phyloP scores from a whole-genome alignment of 2,797 vertebrate genomes.

The Mormyrops boulengeri region DNA sequence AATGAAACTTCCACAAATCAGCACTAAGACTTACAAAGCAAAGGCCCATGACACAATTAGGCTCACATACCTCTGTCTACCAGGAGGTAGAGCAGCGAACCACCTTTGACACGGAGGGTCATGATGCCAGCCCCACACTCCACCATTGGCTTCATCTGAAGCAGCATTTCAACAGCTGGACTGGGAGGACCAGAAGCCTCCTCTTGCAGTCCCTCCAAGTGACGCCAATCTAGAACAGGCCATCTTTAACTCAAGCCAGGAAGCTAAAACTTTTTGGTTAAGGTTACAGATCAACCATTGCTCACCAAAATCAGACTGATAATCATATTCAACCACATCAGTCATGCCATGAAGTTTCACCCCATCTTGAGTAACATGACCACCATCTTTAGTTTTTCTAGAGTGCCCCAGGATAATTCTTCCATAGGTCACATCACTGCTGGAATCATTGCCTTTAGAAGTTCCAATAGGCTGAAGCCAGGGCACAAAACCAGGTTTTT shows the following conservation, averaged over 20 bases:
- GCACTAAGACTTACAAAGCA: background rate
- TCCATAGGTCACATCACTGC: constrained; percentile 31
- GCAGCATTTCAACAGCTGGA: constrained; percentile 39
- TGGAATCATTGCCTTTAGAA: background rate
- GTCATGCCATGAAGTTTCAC: background rate
- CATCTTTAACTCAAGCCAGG: background rate
- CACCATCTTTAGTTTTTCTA: background rate
- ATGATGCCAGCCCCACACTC: constrained; percentile 56
- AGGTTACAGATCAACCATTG: background rate
- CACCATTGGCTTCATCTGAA: constrained; percentile 55
- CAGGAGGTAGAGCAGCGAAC: constrained; percentile 40
- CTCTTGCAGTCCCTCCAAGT: constrained; percentile 5
- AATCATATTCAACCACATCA: constrained; percentile 34
- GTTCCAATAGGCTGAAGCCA: background rate
- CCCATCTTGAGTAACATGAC: background rate
- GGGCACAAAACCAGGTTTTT: background rate
- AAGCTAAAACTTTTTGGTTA: background rate
- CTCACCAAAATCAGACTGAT: constrained; percentile 58
- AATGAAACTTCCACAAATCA: background rate
- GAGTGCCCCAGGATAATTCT: constrained; percentile 43
- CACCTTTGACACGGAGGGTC: constrained; percentile 47
- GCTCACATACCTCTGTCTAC: constrained; percentile 54
- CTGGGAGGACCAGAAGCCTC: background rate
- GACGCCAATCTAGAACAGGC: constrained; percentile 39
- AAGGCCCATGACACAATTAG: too few relatives aligned